phyloP scores from a whole-genome alignment of 2,113 vertebrate species.

The Charina bottae region DNA sequence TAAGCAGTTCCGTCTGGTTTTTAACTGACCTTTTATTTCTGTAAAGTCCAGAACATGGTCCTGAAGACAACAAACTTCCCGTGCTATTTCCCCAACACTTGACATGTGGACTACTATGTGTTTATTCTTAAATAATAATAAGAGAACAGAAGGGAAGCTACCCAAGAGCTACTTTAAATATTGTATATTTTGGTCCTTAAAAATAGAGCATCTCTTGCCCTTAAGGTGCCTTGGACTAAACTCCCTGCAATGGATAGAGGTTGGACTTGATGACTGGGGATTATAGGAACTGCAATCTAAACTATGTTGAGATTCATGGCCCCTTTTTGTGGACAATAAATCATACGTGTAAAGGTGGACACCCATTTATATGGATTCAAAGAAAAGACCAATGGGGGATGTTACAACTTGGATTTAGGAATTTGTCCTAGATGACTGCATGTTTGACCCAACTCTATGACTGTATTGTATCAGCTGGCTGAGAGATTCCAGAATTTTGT shows the following conservation, averaged over 20 bases:
- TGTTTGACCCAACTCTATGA: background rate
- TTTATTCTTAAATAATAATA: background rate
- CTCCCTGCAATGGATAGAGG: background rate
- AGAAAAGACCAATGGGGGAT: background rate
- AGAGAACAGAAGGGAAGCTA: background rate
- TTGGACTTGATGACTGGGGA: background rate
- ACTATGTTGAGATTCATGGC: background rate
- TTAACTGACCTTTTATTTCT: background rate
- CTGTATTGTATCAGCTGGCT: background rate
- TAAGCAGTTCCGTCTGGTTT: background rate
- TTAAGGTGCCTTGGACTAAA: background rate
- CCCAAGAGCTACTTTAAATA: background rate
- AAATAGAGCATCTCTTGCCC: background rate
- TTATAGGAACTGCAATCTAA: background rate
- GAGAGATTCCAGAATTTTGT: background rate
- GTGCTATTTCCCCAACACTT: background rate
- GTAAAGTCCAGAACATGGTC: background rate
- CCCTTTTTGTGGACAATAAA: background rate
- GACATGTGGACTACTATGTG: background rate
- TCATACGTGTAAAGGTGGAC: background rate
- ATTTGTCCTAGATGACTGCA: background rate
- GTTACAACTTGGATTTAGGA: background rate
- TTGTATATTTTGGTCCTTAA: background rate
- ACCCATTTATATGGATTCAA: background rate
- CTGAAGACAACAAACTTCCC: background rate